Conservation (phyloP, 2,888 invertebrate genomes). For the Hylaea fasciaria region DNA sequence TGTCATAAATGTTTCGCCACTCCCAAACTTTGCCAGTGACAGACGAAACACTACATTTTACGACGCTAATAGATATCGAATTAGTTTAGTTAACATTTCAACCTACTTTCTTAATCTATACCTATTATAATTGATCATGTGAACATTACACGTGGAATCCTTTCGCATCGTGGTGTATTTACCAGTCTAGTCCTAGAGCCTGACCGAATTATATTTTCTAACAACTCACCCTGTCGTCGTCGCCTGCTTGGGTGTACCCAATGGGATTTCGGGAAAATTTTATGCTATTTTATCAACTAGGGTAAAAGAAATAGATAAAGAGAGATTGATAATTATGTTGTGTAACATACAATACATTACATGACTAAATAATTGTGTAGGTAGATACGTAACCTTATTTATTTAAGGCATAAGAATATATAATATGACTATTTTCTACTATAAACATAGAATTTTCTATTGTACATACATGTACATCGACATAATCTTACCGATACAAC, state of each 20-base stretch:
- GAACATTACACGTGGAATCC: slow-evolving; percentile 10
- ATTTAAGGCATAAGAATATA: neutral
- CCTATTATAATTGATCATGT: neutral
- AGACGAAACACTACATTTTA: neutral
- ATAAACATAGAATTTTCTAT: no score
- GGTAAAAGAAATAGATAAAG: no score
- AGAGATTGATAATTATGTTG: no score
- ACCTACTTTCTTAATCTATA: neutral
- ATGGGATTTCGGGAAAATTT: slow-evolving; percentile 11
- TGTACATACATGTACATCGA: no score
- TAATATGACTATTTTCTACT: no score
- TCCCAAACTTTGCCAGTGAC: neutral
- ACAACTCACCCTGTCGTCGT: neutral
- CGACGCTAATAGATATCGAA: neutral
- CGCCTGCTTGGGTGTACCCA: slow-evolving; percentile 4
- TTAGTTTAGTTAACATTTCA: neutral
- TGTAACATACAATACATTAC: no score
- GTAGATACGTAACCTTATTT: neutral
- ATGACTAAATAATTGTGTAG: neutral
- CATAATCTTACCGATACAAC: no score
- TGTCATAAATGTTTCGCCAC: no score
- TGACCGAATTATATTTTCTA: slow-evolving; percentile 11
- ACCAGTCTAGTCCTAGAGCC: slow-evolving; percentile 21
- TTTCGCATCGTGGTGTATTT: slow-evolving; percentile 26
- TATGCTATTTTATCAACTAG: neutral